Percentiles rank a stretch among this genome's conserved stretches.
Evolutionary conservation across 1,140 invertebrate genomes (phyloP).

Genomic region (Trachelipus rathkii): DNA sequence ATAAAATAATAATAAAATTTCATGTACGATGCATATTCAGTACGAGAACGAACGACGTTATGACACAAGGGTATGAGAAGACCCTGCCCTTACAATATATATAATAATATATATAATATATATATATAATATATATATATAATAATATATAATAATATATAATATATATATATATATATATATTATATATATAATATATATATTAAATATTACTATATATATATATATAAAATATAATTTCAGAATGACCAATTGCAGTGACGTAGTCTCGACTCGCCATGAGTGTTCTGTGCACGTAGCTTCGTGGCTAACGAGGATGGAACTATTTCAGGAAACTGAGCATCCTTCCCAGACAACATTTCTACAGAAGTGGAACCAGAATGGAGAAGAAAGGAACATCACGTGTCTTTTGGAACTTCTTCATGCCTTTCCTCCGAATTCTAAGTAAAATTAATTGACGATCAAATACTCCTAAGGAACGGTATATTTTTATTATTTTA

Average conservation of each 20-base stretch:
- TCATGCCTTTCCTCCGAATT: slow-evolving; percentile 61
- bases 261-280: slow-evolving; percentile 63
- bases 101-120: no score
- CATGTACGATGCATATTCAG: no score
- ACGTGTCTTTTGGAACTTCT: slow-evolving; percentile 81
- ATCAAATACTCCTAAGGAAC: slow-evolving; percentile 77
- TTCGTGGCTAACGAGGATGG: slow-evolving; percentile 49
- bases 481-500: slow-evolving; percentile 49
- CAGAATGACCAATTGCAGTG: slow-evolving; percentile 70
- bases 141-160: slow-evolving; percentile 13
- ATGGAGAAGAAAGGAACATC: background rate
- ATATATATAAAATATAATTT: no score
- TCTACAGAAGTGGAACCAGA: slow-evolving; percentile 55
- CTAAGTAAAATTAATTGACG: slow-evolving; percentile 57
- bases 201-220: background rate
- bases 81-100: no score
- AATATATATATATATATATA: slow-evolving; percentile 25
- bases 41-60: no score
- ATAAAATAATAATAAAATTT: no score
- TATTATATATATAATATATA: slow-evolving; percentile 31
- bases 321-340: slow-evolving; percentile 75
- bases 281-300: slow-evolving; percentile 49
- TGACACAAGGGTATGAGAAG: no score
- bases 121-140: background rate
- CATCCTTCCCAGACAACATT: slow-evolving; percentile 59